Conservation (phyloP, 2,888 invertebrate species). For the Adelognathus sp. region DNA sequence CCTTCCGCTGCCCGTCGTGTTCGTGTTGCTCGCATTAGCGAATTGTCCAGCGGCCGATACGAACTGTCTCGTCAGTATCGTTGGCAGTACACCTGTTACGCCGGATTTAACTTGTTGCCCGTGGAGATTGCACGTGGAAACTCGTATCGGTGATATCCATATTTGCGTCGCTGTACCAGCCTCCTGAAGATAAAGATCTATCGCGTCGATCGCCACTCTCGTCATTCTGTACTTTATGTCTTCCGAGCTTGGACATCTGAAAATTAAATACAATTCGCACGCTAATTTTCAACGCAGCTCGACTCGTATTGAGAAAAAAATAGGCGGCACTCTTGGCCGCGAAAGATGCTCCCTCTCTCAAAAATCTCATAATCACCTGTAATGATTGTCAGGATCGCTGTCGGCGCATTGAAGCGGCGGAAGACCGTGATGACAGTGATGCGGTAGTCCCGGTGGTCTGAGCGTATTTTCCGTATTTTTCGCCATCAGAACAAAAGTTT, state of each 20-base stretch:
- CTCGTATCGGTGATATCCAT: conserved; percentile 93
- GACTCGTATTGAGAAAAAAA: neutral
- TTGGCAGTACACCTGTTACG: conserved; percentile 92
- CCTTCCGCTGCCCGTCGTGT: conserved; percentile 85
- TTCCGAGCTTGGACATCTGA: conserved; percentile 78
- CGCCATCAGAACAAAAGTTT: conserved; percentile 92
- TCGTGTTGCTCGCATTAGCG: conserved; percentile 84
- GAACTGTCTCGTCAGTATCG: conserved; percentile 87
- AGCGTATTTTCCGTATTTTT: conserved; percentile 95
- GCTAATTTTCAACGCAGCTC: neutral
- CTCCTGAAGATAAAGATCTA: conserved; percentile 96
- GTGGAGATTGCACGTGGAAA: conserved; percentile 97
- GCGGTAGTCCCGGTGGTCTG: conserved; percentile 90
- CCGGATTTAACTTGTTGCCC: conserved; percentile 95
- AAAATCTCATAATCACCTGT: too few relatives aligned
- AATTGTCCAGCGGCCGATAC: conserved; percentile 84
- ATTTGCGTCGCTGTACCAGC: conserved; percentile 92
- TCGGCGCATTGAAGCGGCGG: conserved; percentile 87
- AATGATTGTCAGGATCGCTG: conserved; percentile 87
- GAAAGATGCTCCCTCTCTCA: too few relatives aligned
- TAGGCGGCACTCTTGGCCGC: too few relatives aligned
- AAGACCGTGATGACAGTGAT: conserved; percentile 91
- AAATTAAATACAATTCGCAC: neutral
- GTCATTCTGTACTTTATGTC: conserved; percentile 95
- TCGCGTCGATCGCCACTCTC: conserved; percentile 92